Evolutionary conservation across 2,888 invertebrate species (phyloP).

Genomic region (Apotomis turbidana): DNA sequence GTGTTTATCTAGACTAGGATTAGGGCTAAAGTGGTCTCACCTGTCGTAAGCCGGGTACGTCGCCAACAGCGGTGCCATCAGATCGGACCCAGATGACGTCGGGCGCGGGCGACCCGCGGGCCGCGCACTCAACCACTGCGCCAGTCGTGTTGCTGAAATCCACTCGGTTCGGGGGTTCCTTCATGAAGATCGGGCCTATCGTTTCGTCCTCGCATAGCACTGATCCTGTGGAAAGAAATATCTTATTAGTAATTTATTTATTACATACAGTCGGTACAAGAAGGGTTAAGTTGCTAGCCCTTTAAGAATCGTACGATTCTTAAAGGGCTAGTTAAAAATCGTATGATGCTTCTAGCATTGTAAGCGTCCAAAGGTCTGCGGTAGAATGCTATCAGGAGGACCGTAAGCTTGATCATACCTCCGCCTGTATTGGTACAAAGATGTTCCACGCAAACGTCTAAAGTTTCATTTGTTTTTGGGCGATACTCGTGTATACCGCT

Average conservation of each 20-base stretch:
- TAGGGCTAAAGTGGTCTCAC: no score
- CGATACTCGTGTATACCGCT: not conserved
- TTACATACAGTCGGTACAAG: no score
- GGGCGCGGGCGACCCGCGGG: conserved; percentile 94
- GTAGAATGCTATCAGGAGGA: no score
- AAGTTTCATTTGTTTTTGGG: not conserved
- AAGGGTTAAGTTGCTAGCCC: not conserved
- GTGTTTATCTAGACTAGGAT: no score
- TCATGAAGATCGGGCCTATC: conserved; percentile 95
- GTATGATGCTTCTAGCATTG: no score
- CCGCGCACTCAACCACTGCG: conserved; percentile 95
- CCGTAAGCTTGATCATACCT: no score
- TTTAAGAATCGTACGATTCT: no score
- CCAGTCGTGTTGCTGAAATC: conserved; percentile 98
- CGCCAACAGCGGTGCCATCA: conserved; percentile 95
- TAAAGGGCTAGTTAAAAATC: no score
- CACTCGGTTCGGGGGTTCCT: conserved; percentile 95
- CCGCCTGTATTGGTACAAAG: no score
- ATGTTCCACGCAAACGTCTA: no score
- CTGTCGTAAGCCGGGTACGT: conserved; percentile 91
- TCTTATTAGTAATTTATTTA: not conserved
- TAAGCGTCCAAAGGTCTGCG: no score
- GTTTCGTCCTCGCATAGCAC: conserved; percentile 88
- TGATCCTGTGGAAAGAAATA: conserved; percentile 65
- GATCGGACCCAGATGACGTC: conserved; percentile 97